Conservation (phyloP, 1,140 invertebrate species). For the Cephus cinctus region DNA sequence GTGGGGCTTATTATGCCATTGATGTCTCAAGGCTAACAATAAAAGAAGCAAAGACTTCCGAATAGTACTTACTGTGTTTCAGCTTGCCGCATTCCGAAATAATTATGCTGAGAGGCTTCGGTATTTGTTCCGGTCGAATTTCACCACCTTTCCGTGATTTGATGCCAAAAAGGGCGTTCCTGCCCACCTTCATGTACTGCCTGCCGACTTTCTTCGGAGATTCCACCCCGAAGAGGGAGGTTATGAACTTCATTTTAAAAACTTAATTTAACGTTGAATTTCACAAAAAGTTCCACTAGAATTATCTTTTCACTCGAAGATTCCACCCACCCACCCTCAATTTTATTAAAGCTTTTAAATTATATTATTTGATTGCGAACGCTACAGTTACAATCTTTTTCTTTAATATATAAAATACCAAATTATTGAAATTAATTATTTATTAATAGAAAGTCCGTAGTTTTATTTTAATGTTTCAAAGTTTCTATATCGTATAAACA, state of each 20-base stretch:
- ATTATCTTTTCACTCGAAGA: not conserved
- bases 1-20: too few relatives aligned
- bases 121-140: constrained; percentile 54
- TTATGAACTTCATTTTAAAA: constrained; percentile 50
- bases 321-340: constrained; percentile 8
- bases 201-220: constrained; percentile 58
- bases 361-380: not conserved
- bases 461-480: too few relatives aligned
- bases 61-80: constrained; percentile 68
- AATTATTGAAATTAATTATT: too few relatives aligned
- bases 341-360: constrained; percentile 4
- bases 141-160: constrained; percentile 45
- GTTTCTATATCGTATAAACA: too few relatives aligned
- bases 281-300: not conserved
- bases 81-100: constrained; percentile 73
- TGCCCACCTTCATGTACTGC: constrained; percentile 72
- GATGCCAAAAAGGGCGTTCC: constrained; percentile 68
- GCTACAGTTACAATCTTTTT: too few relatives aligned
- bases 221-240: constrained; percentile 45
- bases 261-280: not conserved
- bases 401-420: too few relatives aligned
- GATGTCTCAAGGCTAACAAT: too few relatives aligned
- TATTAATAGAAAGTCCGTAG: too few relatives aligned
- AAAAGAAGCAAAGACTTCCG: too few relatives aligned
- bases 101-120: constrained; percentile 70